Evolutionary conservation across 2,797 vertebrate genomes (phyloP).

Genomic region (Microctenopoma steveboyesi): DNA sequence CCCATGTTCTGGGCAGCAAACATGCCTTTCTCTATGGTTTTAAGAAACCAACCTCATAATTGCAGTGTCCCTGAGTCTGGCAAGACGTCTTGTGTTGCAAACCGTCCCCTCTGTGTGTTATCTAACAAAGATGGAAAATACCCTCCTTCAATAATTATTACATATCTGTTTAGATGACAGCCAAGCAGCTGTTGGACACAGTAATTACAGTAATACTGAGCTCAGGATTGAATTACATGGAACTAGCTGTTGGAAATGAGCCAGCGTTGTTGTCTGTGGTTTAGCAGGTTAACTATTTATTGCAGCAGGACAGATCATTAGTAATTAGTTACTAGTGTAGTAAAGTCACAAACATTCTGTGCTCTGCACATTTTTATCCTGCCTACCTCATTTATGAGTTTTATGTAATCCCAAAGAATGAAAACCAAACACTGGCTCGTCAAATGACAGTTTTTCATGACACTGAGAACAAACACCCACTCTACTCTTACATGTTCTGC

Average conservation of each 20-base stretch:
- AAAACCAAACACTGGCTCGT: constrained; percentile 4
- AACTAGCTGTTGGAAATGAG: neutral
- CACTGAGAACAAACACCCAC: too few species aligned
- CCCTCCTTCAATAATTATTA: neutral
- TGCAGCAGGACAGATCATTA: too few species aligned
- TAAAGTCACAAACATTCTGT: too few species aligned
- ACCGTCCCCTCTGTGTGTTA: neutral
- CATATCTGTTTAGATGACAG: neutral
- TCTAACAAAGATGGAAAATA: neutral
- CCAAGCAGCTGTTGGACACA: neutral
- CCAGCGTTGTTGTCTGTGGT: neutral
- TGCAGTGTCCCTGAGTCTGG: neutral
- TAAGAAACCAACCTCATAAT: neutral
- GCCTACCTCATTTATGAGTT: too few species aligned
- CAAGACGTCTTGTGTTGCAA: neutral
- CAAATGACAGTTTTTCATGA: too few species aligned
- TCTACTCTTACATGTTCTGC: constrained; percentile 10
- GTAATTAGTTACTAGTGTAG: too few species aligned
- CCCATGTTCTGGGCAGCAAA: neutral
- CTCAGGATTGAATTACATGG: neutral
- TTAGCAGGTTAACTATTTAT: neutral
- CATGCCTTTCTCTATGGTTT: too few species aligned
- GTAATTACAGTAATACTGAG: neutral
- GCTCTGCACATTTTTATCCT: too few species aligned
- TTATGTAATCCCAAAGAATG: too few species aligned